phyloP scores from a whole-genome alignment of 2,888 invertebrate species.

The Lasioglossum oenotherae region DNA sequence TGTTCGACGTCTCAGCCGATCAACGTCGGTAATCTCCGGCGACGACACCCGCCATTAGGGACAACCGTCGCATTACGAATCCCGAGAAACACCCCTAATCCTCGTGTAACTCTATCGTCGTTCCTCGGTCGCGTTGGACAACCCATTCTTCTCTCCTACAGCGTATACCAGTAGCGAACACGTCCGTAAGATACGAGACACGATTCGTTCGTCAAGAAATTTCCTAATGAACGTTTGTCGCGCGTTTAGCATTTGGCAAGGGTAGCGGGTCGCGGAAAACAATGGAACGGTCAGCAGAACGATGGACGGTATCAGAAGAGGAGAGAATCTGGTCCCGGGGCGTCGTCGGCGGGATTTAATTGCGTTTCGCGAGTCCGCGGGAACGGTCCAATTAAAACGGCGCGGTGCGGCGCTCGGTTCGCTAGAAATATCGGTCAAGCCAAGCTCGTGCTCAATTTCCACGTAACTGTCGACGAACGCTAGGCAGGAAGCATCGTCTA shows the following conservation, averaged over 20 bases:
- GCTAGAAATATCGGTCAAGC: slow-evolving; percentile 59
- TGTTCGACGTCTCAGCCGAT: too few species aligned
- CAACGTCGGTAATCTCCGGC: background rate
- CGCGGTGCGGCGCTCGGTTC: background rate
- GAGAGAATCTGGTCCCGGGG: background rate
- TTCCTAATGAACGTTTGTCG: background rate
- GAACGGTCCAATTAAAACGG: slow-evolving; percentile 38
- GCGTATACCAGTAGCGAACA: background rate
- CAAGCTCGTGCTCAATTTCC: slow-evolving; percentile 57
- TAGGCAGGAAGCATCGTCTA: slow-evolving; percentile 40
- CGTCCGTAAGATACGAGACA: background rate
- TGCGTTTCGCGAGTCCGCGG: slow-evolving; percentile 4
- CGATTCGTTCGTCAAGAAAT: background rate
- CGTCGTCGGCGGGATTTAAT: slow-evolving; percentile 18
- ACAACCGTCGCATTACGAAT: background rate
- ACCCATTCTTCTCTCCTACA: background rate
- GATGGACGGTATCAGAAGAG: background rate
- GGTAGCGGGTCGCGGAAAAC: background rate
- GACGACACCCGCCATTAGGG: background rate
- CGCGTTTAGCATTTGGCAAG: background rate
- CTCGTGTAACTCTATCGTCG: background rate
- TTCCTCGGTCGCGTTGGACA: background rate
- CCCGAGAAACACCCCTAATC: background rate
- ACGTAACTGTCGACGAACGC: slow-evolving; percentile 43
- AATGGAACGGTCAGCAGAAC: background rate